phyloP scores from a whole-genome alignment of 2,113 vertebrate species.

The Alethe diademata region DNA sequence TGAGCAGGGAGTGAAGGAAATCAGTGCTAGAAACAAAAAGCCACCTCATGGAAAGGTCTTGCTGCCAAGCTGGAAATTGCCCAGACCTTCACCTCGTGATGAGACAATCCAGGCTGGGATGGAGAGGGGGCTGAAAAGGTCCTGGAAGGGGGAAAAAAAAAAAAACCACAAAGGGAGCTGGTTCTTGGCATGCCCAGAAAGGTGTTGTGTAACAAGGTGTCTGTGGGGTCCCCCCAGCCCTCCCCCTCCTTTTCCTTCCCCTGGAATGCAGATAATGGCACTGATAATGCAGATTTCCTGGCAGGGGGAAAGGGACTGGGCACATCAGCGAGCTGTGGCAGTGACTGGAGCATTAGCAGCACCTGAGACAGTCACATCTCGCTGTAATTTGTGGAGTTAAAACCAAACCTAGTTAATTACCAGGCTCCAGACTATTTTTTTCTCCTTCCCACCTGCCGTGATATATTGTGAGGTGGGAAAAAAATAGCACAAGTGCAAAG shows the following conservation, averaged over 20 bases:
- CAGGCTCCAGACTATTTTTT: constrained; percentile 39
- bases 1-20: neutral
- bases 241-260: neutral
- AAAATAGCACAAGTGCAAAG: constrained; percentile 28
- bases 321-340: neutral
- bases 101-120: neutral
- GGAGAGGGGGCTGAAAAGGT: neutral
- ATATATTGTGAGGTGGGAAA: constrained; percentile 9
- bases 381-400: neutral
- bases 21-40: neutral
- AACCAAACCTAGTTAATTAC: constrained; percentile 34
- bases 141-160: neutral
- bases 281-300: neutral
- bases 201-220: neutral
- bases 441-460: constrained; percentile 2
- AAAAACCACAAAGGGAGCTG: accelerated
- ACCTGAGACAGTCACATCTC: neutral
- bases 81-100: accelerated
- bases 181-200: neutral
- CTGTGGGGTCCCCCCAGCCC: neutral
- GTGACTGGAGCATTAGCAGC: neutral
- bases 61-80: neutral
- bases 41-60: neutral
- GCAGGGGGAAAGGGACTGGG: neutral
- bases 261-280: neutral